Percentiles rank a stretch among this genome's conserved stretches.
phyloP scores from a whole-genome alignment of 2,888 invertebrate species.

The Crocallis elinguaria region DNA sequence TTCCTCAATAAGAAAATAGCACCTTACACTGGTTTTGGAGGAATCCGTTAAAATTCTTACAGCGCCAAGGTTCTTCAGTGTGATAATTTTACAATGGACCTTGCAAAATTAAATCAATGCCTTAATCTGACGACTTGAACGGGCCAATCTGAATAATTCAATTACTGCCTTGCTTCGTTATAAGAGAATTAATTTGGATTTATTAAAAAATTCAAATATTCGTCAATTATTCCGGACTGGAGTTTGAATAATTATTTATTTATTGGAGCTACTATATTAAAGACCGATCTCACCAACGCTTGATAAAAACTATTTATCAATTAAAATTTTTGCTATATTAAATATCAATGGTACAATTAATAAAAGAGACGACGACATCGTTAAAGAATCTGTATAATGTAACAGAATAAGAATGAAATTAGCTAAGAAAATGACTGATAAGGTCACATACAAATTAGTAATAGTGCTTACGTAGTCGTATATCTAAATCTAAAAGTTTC shows the following conservation, averaged over 20 bases:
- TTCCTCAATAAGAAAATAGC: background rate
- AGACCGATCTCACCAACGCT: background rate
- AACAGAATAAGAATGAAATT: too few species aligned
- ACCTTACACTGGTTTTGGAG: background rate
- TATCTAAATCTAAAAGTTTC: too few species aligned
- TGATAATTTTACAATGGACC: conserved; percentile 23
- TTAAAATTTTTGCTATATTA: too few species aligned
- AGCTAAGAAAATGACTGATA: too few species aligned
- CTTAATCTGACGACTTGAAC: conserved; percentile 66
- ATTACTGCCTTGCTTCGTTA: conserved; percentile 62
- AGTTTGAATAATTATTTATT: conserved; percentile 26
- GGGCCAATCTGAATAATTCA: conserved; percentile 71
- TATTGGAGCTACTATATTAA: conserved; percentile 18
- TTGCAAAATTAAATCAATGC: conserved; percentile 64
- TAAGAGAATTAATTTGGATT: conserved; percentile 60
- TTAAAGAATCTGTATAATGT: too few species aligned
- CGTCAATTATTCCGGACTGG: conserved; percentile 48
- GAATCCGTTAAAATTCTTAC: background rate
- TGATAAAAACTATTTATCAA: too few species aligned
- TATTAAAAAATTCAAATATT: conserved; percentile 64
- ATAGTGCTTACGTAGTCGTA: too few species aligned
- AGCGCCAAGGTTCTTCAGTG: conserved; percentile 4
- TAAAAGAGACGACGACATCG: too few species aligned
- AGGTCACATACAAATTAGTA: too few species aligned
- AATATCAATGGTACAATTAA: too few species aligned